Percentiles rank a stretch among this genome's conserved stretches.
phyloP scores from a whole-genome alignment of 2,113 vertebrate genomes.

The Pangasianodon hypophthalmus region DNA sequence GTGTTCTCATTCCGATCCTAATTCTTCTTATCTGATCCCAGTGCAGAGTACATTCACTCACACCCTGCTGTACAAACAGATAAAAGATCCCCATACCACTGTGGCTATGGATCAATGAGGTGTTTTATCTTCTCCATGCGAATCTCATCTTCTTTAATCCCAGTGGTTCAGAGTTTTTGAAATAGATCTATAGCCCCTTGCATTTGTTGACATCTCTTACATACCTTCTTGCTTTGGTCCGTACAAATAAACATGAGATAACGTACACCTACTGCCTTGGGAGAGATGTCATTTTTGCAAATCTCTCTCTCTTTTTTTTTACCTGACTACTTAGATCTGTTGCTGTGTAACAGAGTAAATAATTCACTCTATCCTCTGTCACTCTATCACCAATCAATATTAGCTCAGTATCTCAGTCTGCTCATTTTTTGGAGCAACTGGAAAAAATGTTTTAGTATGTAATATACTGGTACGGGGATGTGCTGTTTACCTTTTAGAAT shows the following conservation, averaged over 20 bases:
- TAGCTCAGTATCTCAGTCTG: neutral
- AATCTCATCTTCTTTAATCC: neutral
- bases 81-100: neutral
- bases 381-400: neutral
- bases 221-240: neutral
- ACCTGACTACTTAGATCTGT: neutral
- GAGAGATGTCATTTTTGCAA: conserved; percentile 6
- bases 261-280: neutral
- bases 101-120: neutral
- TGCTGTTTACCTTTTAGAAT: neutral
- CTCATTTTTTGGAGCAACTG: neutral
- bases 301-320: neutral
- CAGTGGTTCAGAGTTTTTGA: neutral
- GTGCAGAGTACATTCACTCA: conserved; percentile 17
- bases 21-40: conserved; percentile 18
- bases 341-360: neutral
- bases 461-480: neutral
- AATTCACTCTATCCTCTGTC: conserved; percentile 1
- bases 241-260: neutral
- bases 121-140: conserved; percentile 16
- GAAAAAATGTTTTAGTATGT: neutral
- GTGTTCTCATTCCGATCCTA: neutral
- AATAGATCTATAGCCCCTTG: neutral
- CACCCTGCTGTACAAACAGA: conserved; percentile 12
- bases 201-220: neutral